phyloP scores from a whole-genome alignment of 1,140 invertebrate species.

The roundworm (Caenorhabditis elegans) region WBcel235 BX284606.5:9035001-9035500 shows the following conservation, averaged over 20 bases:
- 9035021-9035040: too few relatives aligned
- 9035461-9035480: neutral
- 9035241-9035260: constrained; percentile 46
- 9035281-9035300: neutral
- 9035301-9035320: neutral
- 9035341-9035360: neutral
- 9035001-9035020: too few relatives aligned
- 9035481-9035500: constrained; percentile 15
- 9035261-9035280: neutral
- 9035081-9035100: neutral
- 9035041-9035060: too few relatives aligned
- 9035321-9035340: neutral
- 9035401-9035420: too few relatives aligned
- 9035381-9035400: neutral
- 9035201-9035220: constrained; percentile 25
- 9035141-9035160: constrained; percentile 54
- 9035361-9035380: neutral
- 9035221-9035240: constrained; percentile 30
- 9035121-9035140: constrained; percentile 56
- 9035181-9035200: constrained; percentile 33
- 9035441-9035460: too few relatives aligned
- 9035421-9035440: too few relatives aligned
- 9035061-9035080: too few relatives aligned
- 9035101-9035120: constrained; percentile 66
- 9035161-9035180: constrained; percentile 49